A percentile compares a stretch with the other conserved stretches of the same genome.
Conservation (phyloP, 2,113 vertebrate species). For the Balaenoptera acutorostrata region DNA sequence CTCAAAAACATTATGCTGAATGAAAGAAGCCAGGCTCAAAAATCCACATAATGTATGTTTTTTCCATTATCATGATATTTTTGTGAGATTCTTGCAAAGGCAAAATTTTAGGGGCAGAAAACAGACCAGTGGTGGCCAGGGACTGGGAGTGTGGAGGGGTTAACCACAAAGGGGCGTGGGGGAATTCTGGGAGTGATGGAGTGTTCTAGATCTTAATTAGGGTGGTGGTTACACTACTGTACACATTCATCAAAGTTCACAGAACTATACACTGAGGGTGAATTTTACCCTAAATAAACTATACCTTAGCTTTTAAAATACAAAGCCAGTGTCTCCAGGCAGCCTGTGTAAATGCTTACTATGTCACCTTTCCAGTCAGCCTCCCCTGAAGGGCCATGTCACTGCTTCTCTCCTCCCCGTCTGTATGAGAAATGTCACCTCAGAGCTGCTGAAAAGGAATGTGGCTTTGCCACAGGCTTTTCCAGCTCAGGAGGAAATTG, state of each 20-base stretch:
- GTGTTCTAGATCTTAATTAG: not conserved
- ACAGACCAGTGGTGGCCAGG: not conserved
- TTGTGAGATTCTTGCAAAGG: not conserved
- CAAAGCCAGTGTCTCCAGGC: not conserved
- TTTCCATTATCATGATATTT: not conserved
- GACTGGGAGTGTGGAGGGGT: not conserved
- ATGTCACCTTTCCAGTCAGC: not conserved
- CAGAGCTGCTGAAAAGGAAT: not conserved
- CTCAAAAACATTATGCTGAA: not conserved
- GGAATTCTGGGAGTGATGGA: not conserved
- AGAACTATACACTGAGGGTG: not conserved
- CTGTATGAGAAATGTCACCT: not conserved
- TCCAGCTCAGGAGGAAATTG: not conserved
- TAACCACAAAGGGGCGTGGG: accelerated
- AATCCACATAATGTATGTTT: not conserved
- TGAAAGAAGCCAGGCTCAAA: not conserved
- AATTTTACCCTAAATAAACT: not conserved
- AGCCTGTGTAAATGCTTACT: not conserved
- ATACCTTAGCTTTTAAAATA: not conserved
- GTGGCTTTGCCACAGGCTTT: not conserved
- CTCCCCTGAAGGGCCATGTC: accelerated
- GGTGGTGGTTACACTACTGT: not conserved
- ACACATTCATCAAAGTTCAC: not conserved
- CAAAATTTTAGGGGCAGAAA: not conserved
- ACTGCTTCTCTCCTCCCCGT: not conserved